Conservation (phyloP, 2,888 invertebrate species). For the Drosophila hamatofila region DNA sequence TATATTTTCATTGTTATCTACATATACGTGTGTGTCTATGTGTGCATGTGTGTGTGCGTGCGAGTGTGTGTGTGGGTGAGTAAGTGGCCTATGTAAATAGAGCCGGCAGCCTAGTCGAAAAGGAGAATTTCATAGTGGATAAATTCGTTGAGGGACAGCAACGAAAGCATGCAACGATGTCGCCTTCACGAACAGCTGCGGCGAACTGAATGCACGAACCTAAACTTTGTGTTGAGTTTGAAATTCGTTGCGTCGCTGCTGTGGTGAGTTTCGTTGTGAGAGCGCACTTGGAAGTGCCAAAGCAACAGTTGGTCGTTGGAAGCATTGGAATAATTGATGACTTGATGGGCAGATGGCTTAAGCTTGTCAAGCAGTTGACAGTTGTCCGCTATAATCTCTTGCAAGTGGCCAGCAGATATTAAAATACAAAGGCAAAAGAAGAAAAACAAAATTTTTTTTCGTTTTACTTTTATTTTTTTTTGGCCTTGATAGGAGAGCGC, state of each 20-base stretch:
- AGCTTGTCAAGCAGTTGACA: conserved; percentile 11
- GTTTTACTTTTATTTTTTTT: too few species aligned
- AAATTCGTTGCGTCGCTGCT: not conserved
- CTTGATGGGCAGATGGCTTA: conserved; percentile 6
- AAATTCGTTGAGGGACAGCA: too few species aligned
- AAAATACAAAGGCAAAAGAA: not conserved
- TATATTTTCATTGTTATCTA: conserved; percentile 73
- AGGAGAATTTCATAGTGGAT: not conserved
- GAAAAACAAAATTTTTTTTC: too few species aligned
- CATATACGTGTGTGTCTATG: conserved; percentile 20
- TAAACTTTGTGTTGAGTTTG: conserved; percentile 26
- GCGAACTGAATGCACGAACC: conserved; percentile 24
- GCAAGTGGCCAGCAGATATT: not conserved
- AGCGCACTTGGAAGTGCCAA: not conserved
- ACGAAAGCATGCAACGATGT: not conserved
- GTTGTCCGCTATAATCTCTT: conserved; percentile 9
- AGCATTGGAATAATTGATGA: conserved; percentile 41
- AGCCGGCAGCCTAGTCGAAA: conserved; percentile 19
- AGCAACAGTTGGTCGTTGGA: conserved; percentile 64
- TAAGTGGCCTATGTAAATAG: conserved; percentile 41
- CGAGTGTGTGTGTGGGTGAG: conserved; percentile 1
- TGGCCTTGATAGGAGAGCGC: not conserved
- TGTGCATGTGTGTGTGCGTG: conserved; percentile 24
- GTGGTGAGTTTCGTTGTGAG: conserved; percentile 35
- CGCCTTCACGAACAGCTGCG: conserved; percentile 5